These are phyloP conservation scores for Saccostrea cuccullata DNA, from an alignment of 1,140 invertebrate genomes.

Conservation along the genomic window DNA sequence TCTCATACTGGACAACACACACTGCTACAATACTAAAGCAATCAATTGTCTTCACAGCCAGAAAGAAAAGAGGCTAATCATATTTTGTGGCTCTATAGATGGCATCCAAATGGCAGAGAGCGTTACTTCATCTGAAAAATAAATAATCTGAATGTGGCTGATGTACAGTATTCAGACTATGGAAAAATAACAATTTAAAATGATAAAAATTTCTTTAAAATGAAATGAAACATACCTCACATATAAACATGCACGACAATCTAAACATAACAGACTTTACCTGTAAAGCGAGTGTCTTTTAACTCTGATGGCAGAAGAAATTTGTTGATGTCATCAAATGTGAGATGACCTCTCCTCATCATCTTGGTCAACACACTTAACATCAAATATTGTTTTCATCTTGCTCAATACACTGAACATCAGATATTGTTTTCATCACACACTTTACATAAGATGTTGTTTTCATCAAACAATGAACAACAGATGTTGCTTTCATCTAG, in stretches of 20 bases:
- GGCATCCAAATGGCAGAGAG: conserved; percentile 52
- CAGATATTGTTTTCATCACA: too few species aligned
- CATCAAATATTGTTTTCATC: too few species aligned
- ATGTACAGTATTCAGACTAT: not conserved
- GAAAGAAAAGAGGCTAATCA: conserved; percentile 56
- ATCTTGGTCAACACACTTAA: conserved; percentile 18
- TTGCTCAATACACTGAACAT: too few species aligned
- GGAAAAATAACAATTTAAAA: not conserved
- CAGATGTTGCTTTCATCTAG: not conserved
- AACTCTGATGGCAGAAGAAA: conserved; percentile 52
- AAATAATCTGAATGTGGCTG: not conserved
- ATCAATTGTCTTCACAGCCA: conserved; percentile 55
- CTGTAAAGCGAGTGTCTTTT: conserved; percentile 40
- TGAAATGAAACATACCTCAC: not conserved
- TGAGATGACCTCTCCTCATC: conserved; percentile 42
- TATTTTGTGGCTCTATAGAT: conserved; percentile 57
- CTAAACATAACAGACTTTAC: conserved; percentile 29
- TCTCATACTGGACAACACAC: conserved; percentile 56
- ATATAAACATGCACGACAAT: not conserved
- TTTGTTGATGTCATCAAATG: not conserved
- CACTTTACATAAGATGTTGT: too few species aligned
- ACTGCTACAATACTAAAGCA: conserved; percentile 49
- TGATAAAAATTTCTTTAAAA: not conserved
- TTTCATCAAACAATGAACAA: too few species aligned
- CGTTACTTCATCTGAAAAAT: conserved; percentile 38